A percentile compares a stretch with the other conserved stretches of the same genome.
Evolutionary conservation across 1,140 invertebrate species (phyloP).

Genomic region (Homarus americanus): DNA sequence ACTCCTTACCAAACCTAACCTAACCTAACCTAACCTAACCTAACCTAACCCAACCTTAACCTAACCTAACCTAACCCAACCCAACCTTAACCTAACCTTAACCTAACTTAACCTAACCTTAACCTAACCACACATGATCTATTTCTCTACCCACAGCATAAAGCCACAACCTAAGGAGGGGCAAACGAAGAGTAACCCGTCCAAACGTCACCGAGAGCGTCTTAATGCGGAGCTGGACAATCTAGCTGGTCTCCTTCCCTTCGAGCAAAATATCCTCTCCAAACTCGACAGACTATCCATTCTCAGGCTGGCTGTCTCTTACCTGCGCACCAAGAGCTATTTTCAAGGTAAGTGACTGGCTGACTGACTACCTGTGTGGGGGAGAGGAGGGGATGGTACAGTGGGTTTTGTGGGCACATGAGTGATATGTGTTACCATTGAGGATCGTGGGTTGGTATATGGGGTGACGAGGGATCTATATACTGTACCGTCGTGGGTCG

Average conservation of each 20-base stretch:
- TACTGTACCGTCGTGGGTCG: no score
- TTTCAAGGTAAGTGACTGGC: constrained; percentile 92
- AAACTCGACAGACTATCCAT: constrained; percentile 99
- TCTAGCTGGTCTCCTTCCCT: constrained; percentile 97
- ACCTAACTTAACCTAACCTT: no score
- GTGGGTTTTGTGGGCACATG: neutral
- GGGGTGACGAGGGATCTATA: neutral
- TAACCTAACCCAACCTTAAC: no score
- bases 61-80: no score
- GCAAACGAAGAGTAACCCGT: constrained; percentile 98
- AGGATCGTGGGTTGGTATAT: neutral
- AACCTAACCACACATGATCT: neutral
- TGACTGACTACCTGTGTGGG: no score
- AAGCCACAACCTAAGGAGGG: constrained; percentile 97
- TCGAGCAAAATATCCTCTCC: constrained; percentile 98
- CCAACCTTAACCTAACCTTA: no score
- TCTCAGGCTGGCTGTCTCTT: constrained; percentile 97
- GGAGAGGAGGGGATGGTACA: neutral
- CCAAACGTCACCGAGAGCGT: constrained; percentile 97
- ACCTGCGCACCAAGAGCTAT: constrained; percentile 98
- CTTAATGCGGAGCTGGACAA: constrained; percentile 99
- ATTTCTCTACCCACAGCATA: constrained; percentile 84
- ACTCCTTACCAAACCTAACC: no score
- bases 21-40: no score
- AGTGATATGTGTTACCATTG: neutral